A percentile compares a stretch with the other conserved stretches of the same genome.
Evolutionary conservation across 2,797 vertebrate species (phyloP).

Genomic region (Silurus lanzhouensis): DNA sequence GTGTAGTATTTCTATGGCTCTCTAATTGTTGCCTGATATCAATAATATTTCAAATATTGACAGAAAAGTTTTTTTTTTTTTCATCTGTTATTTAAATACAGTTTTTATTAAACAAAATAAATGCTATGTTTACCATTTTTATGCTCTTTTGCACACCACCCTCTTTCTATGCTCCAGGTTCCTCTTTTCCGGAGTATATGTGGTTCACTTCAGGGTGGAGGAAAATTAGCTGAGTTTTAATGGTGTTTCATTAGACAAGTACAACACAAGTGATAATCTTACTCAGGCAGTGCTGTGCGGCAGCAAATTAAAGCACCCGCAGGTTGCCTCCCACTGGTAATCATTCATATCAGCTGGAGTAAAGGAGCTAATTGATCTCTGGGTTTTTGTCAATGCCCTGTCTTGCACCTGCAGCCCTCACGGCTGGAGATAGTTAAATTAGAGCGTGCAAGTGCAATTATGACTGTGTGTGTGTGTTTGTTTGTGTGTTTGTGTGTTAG

Average conservation of each 20-base stretch:
- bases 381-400: slow-evolving; percentile 47
- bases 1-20: neutral
- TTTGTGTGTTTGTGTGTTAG: too few relatives aligned
- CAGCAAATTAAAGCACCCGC: slow-evolving; percentile 37
- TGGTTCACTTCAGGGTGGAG: slow-evolving; percentile 13
- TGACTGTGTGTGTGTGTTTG: slow-evolving; percentile 1
- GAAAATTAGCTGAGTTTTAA: slow-evolving; percentile 20
- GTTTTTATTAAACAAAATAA: neutral
- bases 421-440: slow-evolving; percentile 45
- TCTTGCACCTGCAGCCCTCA: slow-evolving; percentile 51
- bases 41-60: neutral
- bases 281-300: slow-evolving; percentile 35
- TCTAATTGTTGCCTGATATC: neutral
- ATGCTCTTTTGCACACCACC: neutral
- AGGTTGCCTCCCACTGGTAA: slow-evolving; percentile 44
- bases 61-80: neutral
- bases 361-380: slow-evolving; percentile 50
- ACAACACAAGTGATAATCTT: slow-evolving; percentile 30
- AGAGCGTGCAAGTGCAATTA: slow-evolving; percentile 37
- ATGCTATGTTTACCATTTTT: neutral
- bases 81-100: neutral
- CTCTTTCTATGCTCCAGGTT: neutral
- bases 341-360: slow-evolving; percentile 41
- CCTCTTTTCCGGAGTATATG: neutral
- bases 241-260: slow-evolving; percentile 36